Evolutionary conservation across 2,113 vertebrate genomes (phyloP).

Genomic region (Sakesphorus luctuosus): DNA sequence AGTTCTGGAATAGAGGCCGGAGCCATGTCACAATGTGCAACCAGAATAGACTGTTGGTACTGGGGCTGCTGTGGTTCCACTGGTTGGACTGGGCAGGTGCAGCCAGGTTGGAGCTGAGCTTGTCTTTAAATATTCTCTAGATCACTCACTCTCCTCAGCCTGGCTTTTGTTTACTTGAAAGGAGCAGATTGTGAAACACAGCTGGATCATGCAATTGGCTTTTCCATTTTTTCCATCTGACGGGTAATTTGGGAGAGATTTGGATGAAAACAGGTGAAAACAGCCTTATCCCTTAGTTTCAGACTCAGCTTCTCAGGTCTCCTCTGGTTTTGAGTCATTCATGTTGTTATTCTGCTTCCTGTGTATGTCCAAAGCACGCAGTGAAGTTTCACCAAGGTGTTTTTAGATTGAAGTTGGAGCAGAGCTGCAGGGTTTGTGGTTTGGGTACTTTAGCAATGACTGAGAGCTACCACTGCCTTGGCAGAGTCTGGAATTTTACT

Average conservation of each 20-base stretch:
- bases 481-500: neutral
- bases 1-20: neutral
- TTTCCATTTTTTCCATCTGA: neutral
- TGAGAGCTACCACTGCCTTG: neutral
- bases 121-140: neutral
- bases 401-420: rapidly evolving
- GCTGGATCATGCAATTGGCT: rapidly evolving
- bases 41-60: rapidly evolving
- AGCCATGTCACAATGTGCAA: rapidly evolving
- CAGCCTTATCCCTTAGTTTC: too few species aligned
- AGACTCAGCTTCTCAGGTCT: neutral
- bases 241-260: neutral
- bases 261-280: neutral
- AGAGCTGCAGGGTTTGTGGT: neutral
- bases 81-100: neutral
- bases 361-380: rapidly evolving
- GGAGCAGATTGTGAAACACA: neutral
- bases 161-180: neutral
- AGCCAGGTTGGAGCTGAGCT: neutral
- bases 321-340: neutral
- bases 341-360: neutral
- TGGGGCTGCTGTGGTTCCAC: neutral
- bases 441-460: neutral
- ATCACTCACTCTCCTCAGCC: neutral
- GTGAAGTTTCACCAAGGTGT: neutral